Evolutionary conservation across 2,888 invertebrate genomes (phyloP).

Genomic region (Branchellion lobata): DNA sequence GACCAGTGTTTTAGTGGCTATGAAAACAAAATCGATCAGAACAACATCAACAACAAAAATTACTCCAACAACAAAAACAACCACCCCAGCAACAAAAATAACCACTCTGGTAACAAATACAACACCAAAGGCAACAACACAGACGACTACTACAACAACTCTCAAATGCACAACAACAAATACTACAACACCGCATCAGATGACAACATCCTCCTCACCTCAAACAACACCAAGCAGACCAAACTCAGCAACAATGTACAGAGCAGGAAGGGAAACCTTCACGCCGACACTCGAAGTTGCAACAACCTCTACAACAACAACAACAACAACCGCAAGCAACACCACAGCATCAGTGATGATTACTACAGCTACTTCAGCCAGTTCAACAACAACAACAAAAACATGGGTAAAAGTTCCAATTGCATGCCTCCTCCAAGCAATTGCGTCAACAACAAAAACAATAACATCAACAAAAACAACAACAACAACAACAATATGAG

Average conservation of each 20-base stretch:
- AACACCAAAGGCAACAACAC: background rate
- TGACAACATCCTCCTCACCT: background rate
- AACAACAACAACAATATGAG: background rate
- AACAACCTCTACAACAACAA: background rate
- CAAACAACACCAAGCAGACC: background rate
- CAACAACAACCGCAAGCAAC: background rate
- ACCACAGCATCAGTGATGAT: background rate
- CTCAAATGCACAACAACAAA: background rate
- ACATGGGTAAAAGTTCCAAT: too few species aligned
- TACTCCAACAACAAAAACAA: background rate
- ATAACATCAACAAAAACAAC: background rate
- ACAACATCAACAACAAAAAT: background rate
- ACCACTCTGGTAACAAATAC: background rate
- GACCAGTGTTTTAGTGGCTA: conserved; percentile 44
- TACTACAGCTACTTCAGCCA: background rate
- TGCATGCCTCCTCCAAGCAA: too few species aligned
- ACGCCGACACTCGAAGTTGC: background rate
- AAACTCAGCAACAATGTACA: too few species aligned
- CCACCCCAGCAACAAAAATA: background rate
- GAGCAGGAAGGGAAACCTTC: background rate
- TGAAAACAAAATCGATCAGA: background rate
- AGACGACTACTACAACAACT: background rate
- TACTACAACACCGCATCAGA: background rate
- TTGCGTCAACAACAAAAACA: background rate
- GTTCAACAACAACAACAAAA: background rate